Evolutionary conservation across 2,797 vertebrate genomes (phyloP).

Genomic region (Anniella stebbinsi): DNA sequence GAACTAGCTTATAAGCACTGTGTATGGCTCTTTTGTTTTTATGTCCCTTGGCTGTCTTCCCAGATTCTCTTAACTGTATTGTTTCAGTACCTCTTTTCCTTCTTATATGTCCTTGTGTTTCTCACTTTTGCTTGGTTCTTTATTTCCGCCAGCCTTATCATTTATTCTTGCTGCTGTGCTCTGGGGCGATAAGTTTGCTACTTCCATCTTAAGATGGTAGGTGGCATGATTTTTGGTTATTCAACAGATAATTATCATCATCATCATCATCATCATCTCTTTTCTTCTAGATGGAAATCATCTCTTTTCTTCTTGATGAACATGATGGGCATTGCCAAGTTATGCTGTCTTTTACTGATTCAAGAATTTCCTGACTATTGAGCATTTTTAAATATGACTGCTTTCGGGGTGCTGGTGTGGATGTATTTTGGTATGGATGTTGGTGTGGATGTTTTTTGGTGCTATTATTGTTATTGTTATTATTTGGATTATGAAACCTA

Average conservation of each 20-base stretch:
- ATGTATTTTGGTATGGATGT: too few species aligned
- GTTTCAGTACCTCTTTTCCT: slow-evolving; percentile 1
- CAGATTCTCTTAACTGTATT: slow-evolving; percentile 5
- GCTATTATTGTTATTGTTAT: too few species aligned
- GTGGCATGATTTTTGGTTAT: neutral
- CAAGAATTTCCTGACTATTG: too few species aligned
- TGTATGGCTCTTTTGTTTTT: neutral
- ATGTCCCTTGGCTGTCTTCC: slow-evolving; percentile 9
- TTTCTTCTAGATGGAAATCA: too few species aligned
- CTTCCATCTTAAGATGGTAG: neutral
- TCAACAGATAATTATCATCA: neutral
- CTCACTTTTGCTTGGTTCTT: neutral
- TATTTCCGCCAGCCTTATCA: neutral
- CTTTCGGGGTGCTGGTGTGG: neutral
- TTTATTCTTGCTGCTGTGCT: neutral
- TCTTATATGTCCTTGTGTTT: neutral
- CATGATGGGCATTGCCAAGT: too few species aligned
- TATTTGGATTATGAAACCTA: neutral
- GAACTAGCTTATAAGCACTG: neutral
- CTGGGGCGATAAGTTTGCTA: neutral
- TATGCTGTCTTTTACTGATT: too few species aligned
- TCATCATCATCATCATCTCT: neutral
- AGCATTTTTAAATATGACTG: neutral
- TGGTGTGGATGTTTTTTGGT: too few species aligned
- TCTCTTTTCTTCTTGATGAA: too few species aligned